Percentiles rank a stretch among this genome's conserved stretches.
These are phyloP conservation scores for Tryphoninae sp. DNA, from an alignment of 2,888 invertebrate species.

Conservation along the genomic window DNA sequence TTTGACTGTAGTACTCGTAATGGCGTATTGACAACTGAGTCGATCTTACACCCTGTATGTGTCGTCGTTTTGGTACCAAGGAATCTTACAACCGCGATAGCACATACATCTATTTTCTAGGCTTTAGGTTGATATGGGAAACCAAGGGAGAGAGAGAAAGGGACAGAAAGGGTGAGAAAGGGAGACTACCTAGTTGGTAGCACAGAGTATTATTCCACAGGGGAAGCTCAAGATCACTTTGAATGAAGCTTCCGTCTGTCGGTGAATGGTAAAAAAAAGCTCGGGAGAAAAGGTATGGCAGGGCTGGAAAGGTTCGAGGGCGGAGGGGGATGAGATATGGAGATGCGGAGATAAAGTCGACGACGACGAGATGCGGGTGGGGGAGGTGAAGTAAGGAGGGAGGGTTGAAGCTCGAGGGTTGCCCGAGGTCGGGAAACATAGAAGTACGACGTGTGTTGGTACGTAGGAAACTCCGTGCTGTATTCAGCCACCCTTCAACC, in stretches of 20 bases:
- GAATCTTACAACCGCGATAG: neutral
- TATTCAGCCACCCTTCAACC: conserved; percentile 3
- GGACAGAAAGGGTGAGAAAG: neutral
- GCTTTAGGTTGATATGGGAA: neutral
- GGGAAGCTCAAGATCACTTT: conserved; percentile 50
- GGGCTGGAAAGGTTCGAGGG: neutral
- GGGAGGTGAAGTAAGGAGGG: conserved; percentile 10
- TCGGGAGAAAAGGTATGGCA: neutral
- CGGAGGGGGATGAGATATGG: neutral
- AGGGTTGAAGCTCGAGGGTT: conserved; percentile 12
- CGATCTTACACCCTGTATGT: conserved; percentile 1
- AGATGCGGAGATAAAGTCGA: conserved; percentile 52
- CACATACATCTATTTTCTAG: neutral
- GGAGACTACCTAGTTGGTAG: conserved; percentile 1
- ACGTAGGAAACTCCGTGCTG: neutral
- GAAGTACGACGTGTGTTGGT: neutral
- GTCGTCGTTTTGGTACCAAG: neutral
- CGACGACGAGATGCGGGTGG: conserved; percentile 42
- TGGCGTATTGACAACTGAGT: no score
- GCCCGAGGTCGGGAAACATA: conserved; percentile 15
- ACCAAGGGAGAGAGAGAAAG: neutral
- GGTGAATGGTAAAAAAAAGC: conserved; percentile 42
- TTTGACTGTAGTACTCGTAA: no score
- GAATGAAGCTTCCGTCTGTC: conserved; percentile 47
- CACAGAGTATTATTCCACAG: conserved; percentile 33